Percentiles rank a stretch among this genome's conserved stretches.
phyloP scores from a whole-genome alignment of 2,113 vertebrate species.

The Neofelis nebulosa region DNA sequence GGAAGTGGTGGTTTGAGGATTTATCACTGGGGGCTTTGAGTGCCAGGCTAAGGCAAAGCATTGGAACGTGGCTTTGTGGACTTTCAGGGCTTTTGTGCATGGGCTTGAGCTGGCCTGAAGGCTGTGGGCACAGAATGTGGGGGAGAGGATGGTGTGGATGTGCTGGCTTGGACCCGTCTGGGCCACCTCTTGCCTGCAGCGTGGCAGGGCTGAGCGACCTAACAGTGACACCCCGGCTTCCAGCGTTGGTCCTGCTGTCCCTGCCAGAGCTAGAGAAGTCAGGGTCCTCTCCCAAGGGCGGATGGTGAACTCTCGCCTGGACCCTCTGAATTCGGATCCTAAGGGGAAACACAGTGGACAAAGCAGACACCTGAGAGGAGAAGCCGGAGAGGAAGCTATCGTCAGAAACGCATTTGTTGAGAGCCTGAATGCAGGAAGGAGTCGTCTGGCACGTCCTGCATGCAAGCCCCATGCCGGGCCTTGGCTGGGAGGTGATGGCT shows the following conservation, averaged over 20 bases:
- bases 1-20: not conserved
- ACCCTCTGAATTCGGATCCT: not conserved
- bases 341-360: not conserved
- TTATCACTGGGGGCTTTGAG: not conserved
- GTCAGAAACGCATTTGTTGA: not conserved
- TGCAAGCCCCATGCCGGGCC: not conserved
- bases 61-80: not conserved
- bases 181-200: not conserved
- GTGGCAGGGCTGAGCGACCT: not conserved
- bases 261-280: not conserved
- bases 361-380: not conserved
- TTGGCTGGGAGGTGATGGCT: not conserved
- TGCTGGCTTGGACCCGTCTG: too few relatives aligned
- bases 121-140: accelerated
- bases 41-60: not conserved
- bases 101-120: not conserved
- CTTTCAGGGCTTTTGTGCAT: not conserved
- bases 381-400: not conserved
- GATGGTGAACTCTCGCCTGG: not conserved
- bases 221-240: not conserved
- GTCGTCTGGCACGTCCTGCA: accelerated
- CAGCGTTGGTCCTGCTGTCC: not conserved
- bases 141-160: not conserved
- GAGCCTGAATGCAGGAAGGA: not conserved
- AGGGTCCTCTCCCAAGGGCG: not conserved